Conservation (phyloP, 2,888 invertebrate genomes). For the Xestia rhomboidea region DNA sequence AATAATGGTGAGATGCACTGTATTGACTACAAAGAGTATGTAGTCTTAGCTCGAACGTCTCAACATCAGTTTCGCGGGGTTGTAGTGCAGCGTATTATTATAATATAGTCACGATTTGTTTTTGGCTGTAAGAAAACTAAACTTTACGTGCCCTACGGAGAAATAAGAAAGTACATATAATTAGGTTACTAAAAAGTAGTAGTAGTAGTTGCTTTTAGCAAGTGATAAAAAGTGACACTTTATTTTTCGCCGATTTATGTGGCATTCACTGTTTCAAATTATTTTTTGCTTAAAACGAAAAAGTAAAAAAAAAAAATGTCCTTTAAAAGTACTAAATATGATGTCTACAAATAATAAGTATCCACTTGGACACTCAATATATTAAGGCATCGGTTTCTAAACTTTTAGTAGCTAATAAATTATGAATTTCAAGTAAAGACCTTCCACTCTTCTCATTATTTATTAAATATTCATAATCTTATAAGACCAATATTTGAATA, state of each 20-base stretch:
- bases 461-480: not conserved
- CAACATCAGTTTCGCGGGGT: not conserved
- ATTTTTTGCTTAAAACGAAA: too few species aligned
- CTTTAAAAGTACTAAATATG: too few species aligned
- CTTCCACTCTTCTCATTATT: not conserved
- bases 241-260: too few species aligned
- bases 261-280: too few species aligned
- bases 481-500: not conserved
- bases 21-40: not conserved
- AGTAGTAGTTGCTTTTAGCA: too few species aligned
- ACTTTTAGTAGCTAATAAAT: conserved; percentile 5
- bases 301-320: too few species aligned
- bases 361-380: conserved; percentile 6
- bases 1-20: conserved; percentile 52
- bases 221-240: too few species aligned
- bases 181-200: too few species aligned
- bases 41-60: not conserved
- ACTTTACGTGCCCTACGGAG: too few species aligned
- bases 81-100: not conserved
- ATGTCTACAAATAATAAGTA: not conserved
- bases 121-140: too few species aligned
- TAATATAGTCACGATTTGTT: too few species aligned
- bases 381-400: not conserved
- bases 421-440: conserved; percentile 5
- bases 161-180: too few species aligned